Percentiles rank a stretch among this genome's conserved stretches.
phyloP scores from a whole-genome alignment of 2,888 invertebrate species.

The Leptopilina syphax region DNA sequence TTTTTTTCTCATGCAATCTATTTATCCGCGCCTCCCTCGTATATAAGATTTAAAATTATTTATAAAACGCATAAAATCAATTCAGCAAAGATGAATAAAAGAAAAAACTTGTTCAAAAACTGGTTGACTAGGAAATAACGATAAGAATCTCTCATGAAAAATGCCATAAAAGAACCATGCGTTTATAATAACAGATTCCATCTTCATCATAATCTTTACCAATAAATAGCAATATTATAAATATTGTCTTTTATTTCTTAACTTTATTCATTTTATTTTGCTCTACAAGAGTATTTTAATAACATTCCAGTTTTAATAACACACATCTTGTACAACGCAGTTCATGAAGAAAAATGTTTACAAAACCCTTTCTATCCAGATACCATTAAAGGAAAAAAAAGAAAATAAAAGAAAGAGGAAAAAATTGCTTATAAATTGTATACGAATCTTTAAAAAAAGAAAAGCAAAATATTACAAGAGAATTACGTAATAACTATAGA shows the following conservation, averaged over 20 bases:
- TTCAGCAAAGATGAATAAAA: background rate
- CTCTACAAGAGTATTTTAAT: no score
- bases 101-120: slow-evolving; percentile 4
- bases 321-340: background rate
- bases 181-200: background rate
- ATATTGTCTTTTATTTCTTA: no score
- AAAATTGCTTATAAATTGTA: background rate
- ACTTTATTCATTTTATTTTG: no score
- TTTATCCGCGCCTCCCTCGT: no score
- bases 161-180: background rate
- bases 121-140: background rate
- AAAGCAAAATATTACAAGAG: background rate
- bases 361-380: no score
- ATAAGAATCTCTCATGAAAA: slow-evolving; percentile 16
- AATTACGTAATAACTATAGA: background rate
- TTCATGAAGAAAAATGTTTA: no score
- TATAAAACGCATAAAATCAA: background rate
- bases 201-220: background rate
- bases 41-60: background rate
- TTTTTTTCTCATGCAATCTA: no score
- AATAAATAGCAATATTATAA: no score
- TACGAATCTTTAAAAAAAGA: no score
- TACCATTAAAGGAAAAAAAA: no score
- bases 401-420: background rate
- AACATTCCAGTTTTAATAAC: slow-evolving; percentile 3